Conservation (phyloP, 2,113 vertebrate species). For the Sander vitreus region DNA sequence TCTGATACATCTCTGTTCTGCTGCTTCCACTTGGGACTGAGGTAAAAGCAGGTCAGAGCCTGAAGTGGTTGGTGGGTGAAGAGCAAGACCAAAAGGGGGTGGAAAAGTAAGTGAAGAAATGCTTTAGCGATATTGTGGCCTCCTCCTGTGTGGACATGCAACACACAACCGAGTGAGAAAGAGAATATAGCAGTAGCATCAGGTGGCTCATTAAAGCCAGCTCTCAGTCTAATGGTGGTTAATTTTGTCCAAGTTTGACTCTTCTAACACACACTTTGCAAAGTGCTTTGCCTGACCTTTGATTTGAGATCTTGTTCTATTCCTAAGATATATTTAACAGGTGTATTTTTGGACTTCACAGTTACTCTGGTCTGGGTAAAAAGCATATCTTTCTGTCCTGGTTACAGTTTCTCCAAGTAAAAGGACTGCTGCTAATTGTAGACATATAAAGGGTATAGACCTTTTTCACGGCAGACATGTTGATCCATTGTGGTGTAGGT, state of each 20-base stretch:
- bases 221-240: neutral
- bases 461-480: too few relatives aligned
- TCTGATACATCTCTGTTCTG: neutral
- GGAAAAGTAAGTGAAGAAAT: neutral
- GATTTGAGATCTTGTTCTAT: neutral
- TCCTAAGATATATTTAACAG: neutral
- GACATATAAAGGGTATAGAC: neutral
- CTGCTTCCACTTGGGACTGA: slow-evolving; percentile 23
- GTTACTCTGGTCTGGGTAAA: neutral
- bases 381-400: neutral
- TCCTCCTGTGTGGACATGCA: neutral
- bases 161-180: neutral
- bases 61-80: slow-evolving; percentile 21
- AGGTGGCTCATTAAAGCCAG: neutral
- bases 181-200: neutral
- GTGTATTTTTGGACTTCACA: neutral
- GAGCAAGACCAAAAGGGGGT: neutral
- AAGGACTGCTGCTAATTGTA: neutral
- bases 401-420: neutral
- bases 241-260: neutral
- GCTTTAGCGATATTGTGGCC: neutral
- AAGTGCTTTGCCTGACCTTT: neutral
- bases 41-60: slow-evolving; percentile 52
- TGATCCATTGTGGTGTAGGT: neutral
- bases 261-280: neutral